phyloP scores from a whole-genome alignment of 2,113 vertebrate genomes.

The Mobula birostris region DNA sequence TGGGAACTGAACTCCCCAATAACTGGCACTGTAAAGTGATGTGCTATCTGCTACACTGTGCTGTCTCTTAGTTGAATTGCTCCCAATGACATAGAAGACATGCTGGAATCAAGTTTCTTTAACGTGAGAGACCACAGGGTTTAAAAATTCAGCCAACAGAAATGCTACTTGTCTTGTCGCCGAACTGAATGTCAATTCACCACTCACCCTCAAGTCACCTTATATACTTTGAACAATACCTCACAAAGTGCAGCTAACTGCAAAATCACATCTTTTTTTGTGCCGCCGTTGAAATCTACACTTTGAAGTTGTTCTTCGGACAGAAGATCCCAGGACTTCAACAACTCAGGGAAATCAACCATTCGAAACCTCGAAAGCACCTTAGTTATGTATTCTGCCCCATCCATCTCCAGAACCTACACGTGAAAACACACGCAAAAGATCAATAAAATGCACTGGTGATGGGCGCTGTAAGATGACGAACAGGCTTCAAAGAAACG shows the following conservation, averaged over 20 bases:
- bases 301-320: conserved; percentile 53
- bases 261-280: conserved; percentile 55
- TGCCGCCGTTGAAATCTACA: conserved; percentile 58
- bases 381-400: not conserved
- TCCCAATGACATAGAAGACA: no score
- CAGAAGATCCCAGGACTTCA: conserved; percentile 71
- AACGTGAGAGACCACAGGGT: not conserved
- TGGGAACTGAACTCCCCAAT: no score
- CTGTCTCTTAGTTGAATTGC: no score
- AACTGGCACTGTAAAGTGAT: no score
- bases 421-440: not conserved
- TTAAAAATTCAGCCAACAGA: not conserved
- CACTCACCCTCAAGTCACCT: not conserved
- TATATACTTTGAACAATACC: conserved; percentile 49
- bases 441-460: not conserved
- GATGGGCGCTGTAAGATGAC: no score
- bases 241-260: conserved; percentile 61
- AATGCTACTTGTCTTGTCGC: not conserved
- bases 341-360: conserved; percentile 47
- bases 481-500: no score
- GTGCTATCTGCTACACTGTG: no score
- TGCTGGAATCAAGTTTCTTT: not conserved
- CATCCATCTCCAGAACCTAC: conserved; percentile 14
- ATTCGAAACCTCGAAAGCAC: conserved; percentile 44
- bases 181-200: not conserved